These are phyloP conservation scores for Peromyscus melanophrys DNA, from an alignment of 2,797 vertebrate species.

Conservation along the genomic window DNA sequence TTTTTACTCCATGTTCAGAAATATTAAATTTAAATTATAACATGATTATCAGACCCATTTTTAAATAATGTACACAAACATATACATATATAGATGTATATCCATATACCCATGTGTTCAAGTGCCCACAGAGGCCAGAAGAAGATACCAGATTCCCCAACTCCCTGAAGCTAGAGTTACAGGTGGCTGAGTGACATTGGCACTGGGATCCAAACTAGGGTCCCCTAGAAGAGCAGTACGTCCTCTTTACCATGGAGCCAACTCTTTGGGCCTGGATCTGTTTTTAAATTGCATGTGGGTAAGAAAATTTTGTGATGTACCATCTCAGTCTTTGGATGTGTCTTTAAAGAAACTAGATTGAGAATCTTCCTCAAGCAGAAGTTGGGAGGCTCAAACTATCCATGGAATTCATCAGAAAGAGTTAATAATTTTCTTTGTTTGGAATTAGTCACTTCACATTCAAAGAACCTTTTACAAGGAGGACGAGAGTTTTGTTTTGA, in stretches of 20 bases:
- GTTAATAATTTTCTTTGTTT: constrained; percentile 72
- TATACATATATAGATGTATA: neutral
- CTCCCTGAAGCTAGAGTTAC: neutral
- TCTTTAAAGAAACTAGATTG: neutral
- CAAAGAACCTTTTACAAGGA: constrained; percentile 74
- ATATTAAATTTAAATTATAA: neutral
- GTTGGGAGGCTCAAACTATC: neutral
- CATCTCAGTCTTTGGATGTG: neutral
- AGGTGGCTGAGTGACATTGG: neutral
- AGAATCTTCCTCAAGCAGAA: neutral
- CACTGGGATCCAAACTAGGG: neutral
- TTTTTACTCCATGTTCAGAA: neutral
- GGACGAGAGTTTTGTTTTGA: constrained; percentile 63
- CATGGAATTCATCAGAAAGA: constrained; percentile 68
- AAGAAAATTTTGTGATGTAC: neutral
- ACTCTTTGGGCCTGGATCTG: neutral
- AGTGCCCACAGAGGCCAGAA: neutral
- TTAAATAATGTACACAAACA: too few species aligned
- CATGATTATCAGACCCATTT: neutral
- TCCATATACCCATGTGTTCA: neutral
- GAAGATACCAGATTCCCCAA: neutral
- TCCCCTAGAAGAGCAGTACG: neutral
- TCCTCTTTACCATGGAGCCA: neutral
- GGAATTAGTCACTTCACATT: constrained; percentile 46
- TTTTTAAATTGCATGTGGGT: neutral